Percentiles rank a stretch among this genome's conserved stretches.
phyloP scores from a whole-genome alignment of 2,888 invertebrate species.

The Ceramica pisi region DNA sequence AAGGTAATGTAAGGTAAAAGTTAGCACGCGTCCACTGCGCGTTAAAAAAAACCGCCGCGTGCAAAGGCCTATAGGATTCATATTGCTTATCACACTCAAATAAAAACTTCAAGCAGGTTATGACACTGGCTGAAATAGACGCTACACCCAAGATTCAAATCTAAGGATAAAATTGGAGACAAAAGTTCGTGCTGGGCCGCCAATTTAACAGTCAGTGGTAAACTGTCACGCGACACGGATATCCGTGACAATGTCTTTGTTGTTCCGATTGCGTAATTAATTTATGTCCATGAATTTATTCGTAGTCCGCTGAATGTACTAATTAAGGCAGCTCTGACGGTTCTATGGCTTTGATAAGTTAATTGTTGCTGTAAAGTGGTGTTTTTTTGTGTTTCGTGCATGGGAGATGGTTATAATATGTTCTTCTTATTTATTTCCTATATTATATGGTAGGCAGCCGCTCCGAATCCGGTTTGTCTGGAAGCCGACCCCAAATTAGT shows the following conservation, averaged over 20 bases:
- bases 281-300: constrained; percentile 71
- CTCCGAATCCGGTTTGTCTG: too few species aligned
- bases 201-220: constrained; percentile 31
- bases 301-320: constrained; percentile 56
- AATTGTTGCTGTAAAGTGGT: constrained; percentile 48
- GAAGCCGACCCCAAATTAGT: too few species aligned
- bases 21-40: too few species aligned
- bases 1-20: too few species aligned
- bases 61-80: too few species aligned
- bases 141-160: not conserved
- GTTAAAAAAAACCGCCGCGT: too few species aligned
- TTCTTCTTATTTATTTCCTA: too few species aligned
- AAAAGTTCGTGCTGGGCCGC: constrained; percentile 28
- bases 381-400: constrained; percentile 3
- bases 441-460: too few species aligned
- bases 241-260: constrained; percentile 74
- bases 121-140: not conserved
- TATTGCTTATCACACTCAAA: too few species aligned
- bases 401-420: not conserved
- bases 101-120: too few species aligned
- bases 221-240: constrained; percentile 75
- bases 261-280: constrained; percentile 78
- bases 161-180: not conserved
- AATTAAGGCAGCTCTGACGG: constrained; percentile 56
- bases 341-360: constrained; percentile 52